phyloP scores from a whole-genome alignment of 2,888 invertebrate genomes.

The Tridacna gigas region DNA sequence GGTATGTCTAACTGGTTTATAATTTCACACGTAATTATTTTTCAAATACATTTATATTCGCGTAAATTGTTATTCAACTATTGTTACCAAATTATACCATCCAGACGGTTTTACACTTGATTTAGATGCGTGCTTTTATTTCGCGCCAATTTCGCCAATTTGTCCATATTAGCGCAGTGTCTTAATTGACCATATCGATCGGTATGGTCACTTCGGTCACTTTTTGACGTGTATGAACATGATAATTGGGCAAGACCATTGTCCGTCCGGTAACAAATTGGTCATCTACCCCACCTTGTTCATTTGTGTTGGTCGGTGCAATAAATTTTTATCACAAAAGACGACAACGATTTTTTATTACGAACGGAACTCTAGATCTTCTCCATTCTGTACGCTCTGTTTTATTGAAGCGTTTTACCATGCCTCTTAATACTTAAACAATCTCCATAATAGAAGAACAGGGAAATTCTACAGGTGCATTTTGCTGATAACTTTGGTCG shows the following conservation, averaged over 20 bases:
- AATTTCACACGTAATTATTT: neutral
- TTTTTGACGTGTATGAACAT: constrained; percentile 23
- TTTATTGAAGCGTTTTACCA: too few relatives aligned
- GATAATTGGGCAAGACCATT: constrained; percentile 48
- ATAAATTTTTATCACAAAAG: constrained; percentile 27
- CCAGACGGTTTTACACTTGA: constrained; percentile 16
- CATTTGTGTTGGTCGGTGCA: constrained; percentile 10
- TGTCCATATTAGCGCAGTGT: constrained; percentile 30
- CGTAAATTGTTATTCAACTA: constrained; percentile 7
- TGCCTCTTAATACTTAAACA: too few relatives aligned
- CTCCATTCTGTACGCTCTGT: neutral
- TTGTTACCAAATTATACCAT: neutral
- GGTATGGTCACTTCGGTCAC: constrained; percentile 20
- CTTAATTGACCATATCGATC: constrained; percentile 24
- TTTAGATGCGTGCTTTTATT: constrained; percentile 13
- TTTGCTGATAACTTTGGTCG: too few relatives aligned
- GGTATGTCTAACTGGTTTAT: neutral
- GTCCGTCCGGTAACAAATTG: constrained; percentile 36
- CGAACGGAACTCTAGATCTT: neutral
- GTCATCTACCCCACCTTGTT: constrained; percentile 38
- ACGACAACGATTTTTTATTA: constrained; percentile 12
- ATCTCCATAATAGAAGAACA: too few relatives aligned
- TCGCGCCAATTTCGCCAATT: constrained; percentile 13
- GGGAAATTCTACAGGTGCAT: too few relatives aligned
- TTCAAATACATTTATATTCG: neutral